Conservation (phyloP, 2,888 invertebrate genomes). For the Drosophila borborema region DNA sequence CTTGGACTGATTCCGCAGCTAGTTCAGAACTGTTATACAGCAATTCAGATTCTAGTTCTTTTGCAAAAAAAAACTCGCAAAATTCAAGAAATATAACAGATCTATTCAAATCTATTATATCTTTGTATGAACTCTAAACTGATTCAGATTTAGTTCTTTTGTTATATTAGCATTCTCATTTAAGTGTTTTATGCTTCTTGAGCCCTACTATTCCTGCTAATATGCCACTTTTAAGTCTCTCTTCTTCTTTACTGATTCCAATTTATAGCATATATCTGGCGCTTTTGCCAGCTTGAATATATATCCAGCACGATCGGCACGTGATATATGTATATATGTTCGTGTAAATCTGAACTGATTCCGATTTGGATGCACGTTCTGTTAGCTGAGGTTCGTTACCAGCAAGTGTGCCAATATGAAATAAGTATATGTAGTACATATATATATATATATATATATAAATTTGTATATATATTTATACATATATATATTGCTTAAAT, state of each 20-base stretch:
- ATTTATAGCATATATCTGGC: not conserved
- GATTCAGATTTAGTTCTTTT: not conserved
- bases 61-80: too few relatives aligned
- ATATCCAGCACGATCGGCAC: not conserved
- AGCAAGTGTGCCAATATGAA: conserved; percentile 42
- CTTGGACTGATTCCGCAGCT: not conserved
- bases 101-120: not conserved
- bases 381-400: conserved; percentile 6
- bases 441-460: conserved; percentile 2
- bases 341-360: conserved; percentile 11
- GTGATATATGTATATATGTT: not conserved
- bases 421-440: conserved; percentile 14
- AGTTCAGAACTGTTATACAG: not conserved
- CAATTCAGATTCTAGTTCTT: not conserved
- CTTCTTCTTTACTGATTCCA: not conserved
- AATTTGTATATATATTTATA: not conserved
- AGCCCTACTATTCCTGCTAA: too few relatives aligned
- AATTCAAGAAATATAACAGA: too few relatives aligned
- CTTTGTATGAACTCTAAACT: not conserved
- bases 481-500: conserved; percentile 48
- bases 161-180: not conserved
- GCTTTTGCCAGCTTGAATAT: not conserved
- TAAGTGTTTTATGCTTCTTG: too few relatives aligned
- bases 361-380: conserved; percentile 11
- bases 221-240: too few relatives aligned